Conservation (phyloP, 2,888 invertebrate species). For the Oithona nana region DNA sequence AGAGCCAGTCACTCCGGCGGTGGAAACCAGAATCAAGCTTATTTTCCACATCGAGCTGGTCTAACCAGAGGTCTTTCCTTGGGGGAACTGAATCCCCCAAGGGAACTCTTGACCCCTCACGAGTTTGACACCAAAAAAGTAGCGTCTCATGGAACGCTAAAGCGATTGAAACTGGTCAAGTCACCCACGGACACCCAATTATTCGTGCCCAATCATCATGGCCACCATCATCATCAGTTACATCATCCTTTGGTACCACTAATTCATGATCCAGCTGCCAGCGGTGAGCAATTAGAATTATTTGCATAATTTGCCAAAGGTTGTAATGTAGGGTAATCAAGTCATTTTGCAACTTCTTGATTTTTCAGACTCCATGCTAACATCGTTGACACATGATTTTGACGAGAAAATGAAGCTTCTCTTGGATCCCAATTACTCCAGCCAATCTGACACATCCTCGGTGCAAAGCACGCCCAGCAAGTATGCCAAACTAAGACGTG, state of each 20-base stretch:
- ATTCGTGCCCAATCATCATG: background rate
- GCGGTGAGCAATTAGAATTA: background rate
- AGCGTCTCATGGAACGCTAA: slow-evolving; percentile 27
- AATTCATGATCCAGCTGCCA: background rate
- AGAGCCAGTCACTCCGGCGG: background rate
- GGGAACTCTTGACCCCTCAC: background rate
- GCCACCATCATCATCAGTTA: no score
- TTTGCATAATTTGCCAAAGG: no score
- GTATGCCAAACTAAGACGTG: background rate
- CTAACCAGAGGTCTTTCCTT: background rate
- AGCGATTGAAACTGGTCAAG: slow-evolving; percentile 28
- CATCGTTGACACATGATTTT: background rate
- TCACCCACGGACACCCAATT: background rate
- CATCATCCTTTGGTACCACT: no score
- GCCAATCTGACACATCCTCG: background rate
- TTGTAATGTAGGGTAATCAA: no score
- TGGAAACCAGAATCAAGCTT: no score
- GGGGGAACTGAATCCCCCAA: slow-evolving; percentile 2
- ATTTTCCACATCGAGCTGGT: background rate
- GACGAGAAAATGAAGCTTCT: background rate
- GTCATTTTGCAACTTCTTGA: background rate
- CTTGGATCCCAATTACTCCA: background rate
- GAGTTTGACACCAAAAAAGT: slow-evolving; percentile 22
- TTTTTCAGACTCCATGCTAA: background rate
- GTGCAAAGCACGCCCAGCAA: background rate